phyloP scores from a whole-genome alignment of 1,140 invertebrate genomes.

The fruit fly (Drosophila melanogaster) region DNA sequence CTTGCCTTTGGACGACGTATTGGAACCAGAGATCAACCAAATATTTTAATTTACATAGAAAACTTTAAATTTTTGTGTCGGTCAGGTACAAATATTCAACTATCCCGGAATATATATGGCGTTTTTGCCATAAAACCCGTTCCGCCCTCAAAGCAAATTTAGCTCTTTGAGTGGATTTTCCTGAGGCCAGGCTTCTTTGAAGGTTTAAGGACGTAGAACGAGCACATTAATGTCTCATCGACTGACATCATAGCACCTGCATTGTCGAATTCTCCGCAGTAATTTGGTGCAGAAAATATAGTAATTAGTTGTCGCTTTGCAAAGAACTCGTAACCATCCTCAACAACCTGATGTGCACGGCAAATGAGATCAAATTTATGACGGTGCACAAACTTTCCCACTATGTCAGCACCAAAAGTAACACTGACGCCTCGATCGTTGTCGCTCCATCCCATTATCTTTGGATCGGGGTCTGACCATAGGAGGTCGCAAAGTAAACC shows the following conservation, averaged over 20 bases:
- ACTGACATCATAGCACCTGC: constrained; percentile 99
- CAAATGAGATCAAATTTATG: constrained; percentile 98
- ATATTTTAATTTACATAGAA: neutral
- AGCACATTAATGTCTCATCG: constrained; percentile 99
- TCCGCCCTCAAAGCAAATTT: neutral
- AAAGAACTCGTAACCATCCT: constrained; percentile 99
- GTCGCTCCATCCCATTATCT: constrained; percentile 94
- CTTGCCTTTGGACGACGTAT: too few relatives aligned
- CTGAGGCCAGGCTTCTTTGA: constrained; percentile 18
- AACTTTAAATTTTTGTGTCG: neutral
- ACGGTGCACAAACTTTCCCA: constrained; percentile 95
- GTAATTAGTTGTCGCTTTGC: constrained; percentile 98
- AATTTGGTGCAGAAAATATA: constrained; percentile 85
- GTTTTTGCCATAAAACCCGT: too few relatives aligned
- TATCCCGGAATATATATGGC: too few relatives aligned
- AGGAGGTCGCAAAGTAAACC: constrained; percentile 97
- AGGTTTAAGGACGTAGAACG: constrained; percentile 86
- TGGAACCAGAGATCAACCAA: too few relatives aligned
- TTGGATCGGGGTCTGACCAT: constrained; percentile 99
- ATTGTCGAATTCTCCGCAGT: constrained; percentile 98
- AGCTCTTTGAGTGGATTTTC: constrained; percentile 21
- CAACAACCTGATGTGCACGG: constrained; percentile 98
- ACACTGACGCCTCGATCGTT: constrained; percentile 98
- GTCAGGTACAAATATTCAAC: neutral
- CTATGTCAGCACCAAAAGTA: constrained; percentile 96